Conservation (phyloP, 2,797 vertebrate species). For the Pelodytes ibericus region DNA sequence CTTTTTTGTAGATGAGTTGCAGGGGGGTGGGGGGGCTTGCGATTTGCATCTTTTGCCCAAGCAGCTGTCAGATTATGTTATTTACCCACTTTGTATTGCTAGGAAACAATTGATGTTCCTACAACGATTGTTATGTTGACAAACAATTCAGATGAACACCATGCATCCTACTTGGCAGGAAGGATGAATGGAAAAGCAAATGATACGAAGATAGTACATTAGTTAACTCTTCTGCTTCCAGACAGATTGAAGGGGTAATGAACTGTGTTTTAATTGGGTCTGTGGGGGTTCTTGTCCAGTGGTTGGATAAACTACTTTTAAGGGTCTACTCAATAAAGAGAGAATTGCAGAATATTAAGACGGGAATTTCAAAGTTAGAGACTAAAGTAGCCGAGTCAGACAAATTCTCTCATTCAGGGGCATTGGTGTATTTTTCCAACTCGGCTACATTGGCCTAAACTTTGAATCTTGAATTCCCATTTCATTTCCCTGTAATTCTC, state of each 20-base stretch:
- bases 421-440: no score
- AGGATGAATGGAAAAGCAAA: background rate
- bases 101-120: constrained; percentile 29
- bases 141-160: constrained; percentile 28
- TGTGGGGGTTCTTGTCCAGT: no score
- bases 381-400: no score
- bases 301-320: no score
- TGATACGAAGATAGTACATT: background rate
- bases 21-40: constrained; percentile 18
- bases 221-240: background rate
- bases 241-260: background rate
- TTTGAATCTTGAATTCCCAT: no score
- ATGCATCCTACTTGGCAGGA: constrained; percentile 1
- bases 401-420: no score
- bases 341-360: no score
- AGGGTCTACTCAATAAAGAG: no score
- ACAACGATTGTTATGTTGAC: constrained; percentile 35
- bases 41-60: constrained; percentile 46
- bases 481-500: no score
- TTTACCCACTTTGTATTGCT: constrained; percentile 46
- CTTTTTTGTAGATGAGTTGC: constrained; percentile 34
- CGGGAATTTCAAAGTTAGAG: no score
- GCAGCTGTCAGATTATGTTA: constrained; percentile 50
- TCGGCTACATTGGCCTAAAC: no score
- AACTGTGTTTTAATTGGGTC: no score